Evolutionary conservation across 2,888 invertebrate genomes (phyloP), one percentile per base, ranked within the genome.

Genomic region (Ectemnius cavifrons): DNA sequence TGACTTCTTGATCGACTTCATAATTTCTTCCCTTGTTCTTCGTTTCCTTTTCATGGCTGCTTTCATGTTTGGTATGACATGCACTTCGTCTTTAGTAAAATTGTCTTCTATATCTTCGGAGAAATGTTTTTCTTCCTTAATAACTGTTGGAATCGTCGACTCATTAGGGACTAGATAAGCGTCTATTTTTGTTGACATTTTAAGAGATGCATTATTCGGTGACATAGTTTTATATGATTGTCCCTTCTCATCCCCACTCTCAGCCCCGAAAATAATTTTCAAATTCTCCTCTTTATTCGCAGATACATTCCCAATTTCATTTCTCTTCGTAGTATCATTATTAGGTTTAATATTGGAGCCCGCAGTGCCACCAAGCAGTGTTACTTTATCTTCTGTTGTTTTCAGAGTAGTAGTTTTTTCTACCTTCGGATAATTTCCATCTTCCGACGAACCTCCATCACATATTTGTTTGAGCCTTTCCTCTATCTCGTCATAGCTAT

Each of bases 401-500:
- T 64, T 73, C 14, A 47, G 28, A 0, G 20, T 47, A 6, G 57
- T 64, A 5, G 5, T 27, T n/a, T 65, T 66, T 2, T 27, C 20
- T 4, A 47, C 11, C 0, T 64, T 71, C 16, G 67, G 74, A 49
- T 57, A 67, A 52, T 46, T 67, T 13, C 63, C 77, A 13, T 81
- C 82, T 28, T 73, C 78, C 1, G 63, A 68, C 2, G 63, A 71
- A 20, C 71, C 75, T 18, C 73, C 80, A 27, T 85, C 79, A 23
- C 84, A 86, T 46, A 86, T 85, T 65, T 84, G 81, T 65, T 85
- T 84, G 46, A 87, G 78, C 67, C 82, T 86, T 63, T 83, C 85
- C 71, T 87, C 90, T 46, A 90, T 87, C 64, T 89, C 89, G 64
- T 87, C 87, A 37, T 88, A 87, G 66, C 84, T 84, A 61, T 82